Conservation (phyloP, 2,888 invertebrate species). For the Palloptera scutellata region DNA sequence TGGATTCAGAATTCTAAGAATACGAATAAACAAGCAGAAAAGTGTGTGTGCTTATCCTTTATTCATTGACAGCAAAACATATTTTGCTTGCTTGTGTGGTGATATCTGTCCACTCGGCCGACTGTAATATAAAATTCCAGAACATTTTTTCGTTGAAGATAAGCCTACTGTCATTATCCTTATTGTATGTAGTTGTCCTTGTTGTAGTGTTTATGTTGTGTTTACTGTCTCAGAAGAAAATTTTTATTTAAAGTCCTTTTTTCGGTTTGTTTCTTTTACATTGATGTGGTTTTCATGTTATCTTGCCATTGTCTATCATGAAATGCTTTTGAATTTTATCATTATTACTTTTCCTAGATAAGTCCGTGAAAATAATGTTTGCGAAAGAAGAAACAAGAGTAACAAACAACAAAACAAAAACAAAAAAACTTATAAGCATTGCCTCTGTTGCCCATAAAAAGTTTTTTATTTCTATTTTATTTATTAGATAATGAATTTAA, state of each 20-base stretch:
- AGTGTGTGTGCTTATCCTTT: no score
- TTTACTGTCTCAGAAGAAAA: slow-evolving; percentile 16
- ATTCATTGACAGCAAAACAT: no score
- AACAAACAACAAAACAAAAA: slow-evolving; percentile 12
- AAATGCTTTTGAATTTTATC: slow-evolving; percentile 19
- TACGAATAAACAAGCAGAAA: no score
- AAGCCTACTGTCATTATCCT: slow-evolving; percentile 15
- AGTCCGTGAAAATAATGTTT: slow-evolving; percentile 17
- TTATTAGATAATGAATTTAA: slow-evolving; percentile 48
- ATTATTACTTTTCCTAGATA: slow-evolving; percentile 25
- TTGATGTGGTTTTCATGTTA: slow-evolving; percentile 26
- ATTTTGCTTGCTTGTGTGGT: no score
- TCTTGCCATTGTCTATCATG: slow-evolving; percentile 13
- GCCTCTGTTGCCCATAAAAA: slow-evolving; percentile 26
- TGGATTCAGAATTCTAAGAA: no score
- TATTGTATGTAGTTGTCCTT: not conserved
- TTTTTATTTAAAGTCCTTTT: slow-evolving; percentile 20
- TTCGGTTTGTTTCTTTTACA: slow-evolving; percentile 4
- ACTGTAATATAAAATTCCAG: slow-evolving; percentile 11
- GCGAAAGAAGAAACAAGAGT: slow-evolving; percentile 21
- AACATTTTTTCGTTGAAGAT: slow-evolving; percentile 12
- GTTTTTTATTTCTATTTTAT: slow-evolving; percentile 28
- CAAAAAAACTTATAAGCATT: slow-evolving; percentile 1
- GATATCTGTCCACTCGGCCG: no score
- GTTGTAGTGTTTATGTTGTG: slow-evolving; percentile 14